These are phyloP conservation scores for Ciconia boyciana DNA, from an alignment of 2,113 vertebrate species.

Conservation along the genomic window DNA sequence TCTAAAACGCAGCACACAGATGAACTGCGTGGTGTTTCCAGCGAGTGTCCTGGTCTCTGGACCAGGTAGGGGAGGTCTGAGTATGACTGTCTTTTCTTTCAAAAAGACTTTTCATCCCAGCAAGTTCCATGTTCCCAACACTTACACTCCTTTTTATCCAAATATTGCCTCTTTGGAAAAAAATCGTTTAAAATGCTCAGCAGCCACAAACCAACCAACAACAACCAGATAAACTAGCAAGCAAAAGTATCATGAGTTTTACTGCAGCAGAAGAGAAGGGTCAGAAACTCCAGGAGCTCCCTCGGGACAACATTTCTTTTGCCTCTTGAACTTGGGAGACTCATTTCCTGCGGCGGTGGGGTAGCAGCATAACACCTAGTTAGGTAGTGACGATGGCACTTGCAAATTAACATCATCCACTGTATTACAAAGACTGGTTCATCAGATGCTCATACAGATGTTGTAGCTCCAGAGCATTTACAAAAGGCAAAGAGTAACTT, in stretches of 20 bases:
- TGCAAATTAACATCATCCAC: not conserved
- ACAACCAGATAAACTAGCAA: not conserved
- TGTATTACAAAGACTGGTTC: not conserved
- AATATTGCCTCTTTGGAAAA: not conserved
- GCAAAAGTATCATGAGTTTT: not conserved
- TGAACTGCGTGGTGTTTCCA: fast-evolving
- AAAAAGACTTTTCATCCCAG: not conserved
- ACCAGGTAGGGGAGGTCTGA: not conserved
- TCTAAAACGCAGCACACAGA: not conserved
- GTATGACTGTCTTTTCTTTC: not conserved
- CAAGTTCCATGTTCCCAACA: not conserved
- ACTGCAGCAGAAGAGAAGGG: not conserved
- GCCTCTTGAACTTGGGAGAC: not conserved
- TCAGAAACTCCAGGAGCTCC: not conserved
- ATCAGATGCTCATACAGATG: slow-evolving; percentile 6
- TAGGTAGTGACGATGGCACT: not conserved
- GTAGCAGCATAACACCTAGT: not conserved
- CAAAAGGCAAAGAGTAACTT: slow-evolving; percentile 39
- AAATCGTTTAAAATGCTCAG: not conserved
- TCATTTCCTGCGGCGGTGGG: fast-evolving
- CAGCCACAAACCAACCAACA: not conserved
- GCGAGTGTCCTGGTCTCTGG: not conserved
- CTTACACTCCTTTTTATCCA: not conserved
- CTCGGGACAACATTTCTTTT: not conserved
- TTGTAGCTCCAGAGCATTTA: slow-evolving; percentile 51